Conservation (phyloP, 2,113 vertebrate species). For the Dascyllus trimaculatus region DNA sequence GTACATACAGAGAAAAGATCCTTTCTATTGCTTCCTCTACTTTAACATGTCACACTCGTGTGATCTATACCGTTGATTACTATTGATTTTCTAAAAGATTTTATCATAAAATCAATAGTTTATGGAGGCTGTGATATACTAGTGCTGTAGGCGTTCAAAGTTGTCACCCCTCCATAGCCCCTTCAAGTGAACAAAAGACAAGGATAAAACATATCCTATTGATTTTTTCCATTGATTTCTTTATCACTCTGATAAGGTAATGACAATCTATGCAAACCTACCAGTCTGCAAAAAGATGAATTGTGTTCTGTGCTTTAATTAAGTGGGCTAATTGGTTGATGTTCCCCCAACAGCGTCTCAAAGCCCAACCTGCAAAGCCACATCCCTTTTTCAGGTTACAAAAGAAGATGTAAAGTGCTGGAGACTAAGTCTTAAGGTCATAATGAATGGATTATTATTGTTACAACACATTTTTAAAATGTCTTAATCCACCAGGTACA, state of each 20-base stretch:
- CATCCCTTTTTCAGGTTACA: too few relatives aligned
- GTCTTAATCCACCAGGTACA: too few relatives aligned
- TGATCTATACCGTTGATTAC: slow-evolving; percentile 90
- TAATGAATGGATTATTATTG: too few relatives aligned
- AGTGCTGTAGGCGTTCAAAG: slow-evolving; percentile 83
- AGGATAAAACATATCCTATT: slow-evolving; percentile 87
- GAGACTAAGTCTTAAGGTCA: too few relatives aligned
- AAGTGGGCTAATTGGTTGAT: slow-evolving; percentile 21
- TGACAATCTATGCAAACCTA: slow-evolving; percentile 30
- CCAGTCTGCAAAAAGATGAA: slow-evolving; percentile 21
- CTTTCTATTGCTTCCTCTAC: slow-evolving; percentile 83
- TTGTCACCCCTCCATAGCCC: slow-evolving; percentile 86
- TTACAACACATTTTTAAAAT: too few relatives aligned
- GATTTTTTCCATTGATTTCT: slow-evolving; percentile 88
- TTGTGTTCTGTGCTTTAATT: slow-evolving; percentile 21
- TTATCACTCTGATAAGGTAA: slow-evolving; percentile 84
- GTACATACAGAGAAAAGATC: slow-evolving; percentile 77
- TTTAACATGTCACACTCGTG: slow-evolving; percentile 84
- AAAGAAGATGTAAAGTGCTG: too few relatives aligned
- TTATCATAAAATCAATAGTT: slow-evolving; percentile 93
- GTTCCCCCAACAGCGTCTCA: slow-evolving; percentile 12
- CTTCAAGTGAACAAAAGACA: slow-evolving; percentile 87
- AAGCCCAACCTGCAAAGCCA: too few relatives aligned
- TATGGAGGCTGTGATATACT: slow-evolving; percentile 88
- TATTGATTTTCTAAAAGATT: slow-evolving; percentile 91